These are phyloP conservation scores for Protomyctophum bolini DNA, from an alignment of 2,113 vertebrate genomes.

Conservation along the genomic window DNA sequence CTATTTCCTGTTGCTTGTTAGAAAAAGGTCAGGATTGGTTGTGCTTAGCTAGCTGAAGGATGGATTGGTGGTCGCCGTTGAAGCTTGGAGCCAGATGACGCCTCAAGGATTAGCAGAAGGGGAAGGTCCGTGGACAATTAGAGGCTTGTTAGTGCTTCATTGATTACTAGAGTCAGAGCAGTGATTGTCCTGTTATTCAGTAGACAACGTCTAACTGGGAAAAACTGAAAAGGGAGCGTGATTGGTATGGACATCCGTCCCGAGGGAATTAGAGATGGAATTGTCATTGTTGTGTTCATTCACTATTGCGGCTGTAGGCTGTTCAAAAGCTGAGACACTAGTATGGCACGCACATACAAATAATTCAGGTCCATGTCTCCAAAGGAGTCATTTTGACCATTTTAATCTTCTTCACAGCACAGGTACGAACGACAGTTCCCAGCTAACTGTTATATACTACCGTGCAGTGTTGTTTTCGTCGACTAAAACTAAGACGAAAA, in stretches of 20 bases:
- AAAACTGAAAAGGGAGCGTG: neutral
- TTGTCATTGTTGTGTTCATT: neutral
- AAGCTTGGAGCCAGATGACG: neutral
- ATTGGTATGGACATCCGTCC: neutral
- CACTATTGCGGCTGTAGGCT: too few species aligned
- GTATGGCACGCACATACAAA: too few species aligned
- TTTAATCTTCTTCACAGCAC: too few species aligned
- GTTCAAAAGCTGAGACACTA: too few species aligned
- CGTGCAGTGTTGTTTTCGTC: too few species aligned
- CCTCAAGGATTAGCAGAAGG: neutral
- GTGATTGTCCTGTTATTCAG: neutral
- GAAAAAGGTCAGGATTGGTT: neutral
- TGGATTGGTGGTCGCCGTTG: neutral
- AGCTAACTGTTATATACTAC: too few species aligned
- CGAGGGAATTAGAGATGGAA: neutral
- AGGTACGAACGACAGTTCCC: too few species aligned
- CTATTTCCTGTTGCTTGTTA: neutral
- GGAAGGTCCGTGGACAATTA: constrained; percentile 2
- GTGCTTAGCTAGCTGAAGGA: neutral
- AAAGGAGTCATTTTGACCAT: too few species aligned
- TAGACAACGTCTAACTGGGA: neutral
- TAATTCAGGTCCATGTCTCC: too few species aligned
- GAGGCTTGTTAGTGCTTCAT: constrained; percentile 2
- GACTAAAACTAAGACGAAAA: too few species aligned
- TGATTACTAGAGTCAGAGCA: neutral